phyloP scores from a whole-genome alignment of 2,113 vertebrate genomes.

The Nasalis larvatus region DNA sequence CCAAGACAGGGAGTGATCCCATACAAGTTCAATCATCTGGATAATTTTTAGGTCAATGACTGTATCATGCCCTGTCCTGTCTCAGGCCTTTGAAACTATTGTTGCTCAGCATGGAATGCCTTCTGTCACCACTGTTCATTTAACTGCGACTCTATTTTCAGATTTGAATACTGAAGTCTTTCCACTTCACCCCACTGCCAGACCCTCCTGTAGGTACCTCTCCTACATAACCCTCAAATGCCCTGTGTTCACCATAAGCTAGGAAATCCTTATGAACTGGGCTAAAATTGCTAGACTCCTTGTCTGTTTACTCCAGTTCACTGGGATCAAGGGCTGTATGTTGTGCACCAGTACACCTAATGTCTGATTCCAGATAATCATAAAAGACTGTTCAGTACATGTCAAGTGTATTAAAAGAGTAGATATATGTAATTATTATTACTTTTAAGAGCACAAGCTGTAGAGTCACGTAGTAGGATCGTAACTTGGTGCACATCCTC shows the following conservation, averaged over 20 bases:
- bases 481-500: not conserved
- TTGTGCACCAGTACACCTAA: not conserved
- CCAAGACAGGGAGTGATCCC: not conserved
- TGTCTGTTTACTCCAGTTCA: not conserved
- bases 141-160: not conserved
- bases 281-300: not conserved
- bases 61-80: not conserved
- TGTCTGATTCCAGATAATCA: not conserved
- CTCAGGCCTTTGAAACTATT: not conserved
- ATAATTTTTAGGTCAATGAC: not conserved
- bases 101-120: not conserved
- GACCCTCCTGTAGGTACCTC: not conserved
- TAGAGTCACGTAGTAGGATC: not conserved
- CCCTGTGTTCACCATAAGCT: not conserved
- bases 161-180: not conserved
- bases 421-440: not conserved
- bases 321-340: not conserved
- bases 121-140: not conserved
- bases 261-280: not conserved
- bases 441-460: not conserved
- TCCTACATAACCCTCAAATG: not conserved
- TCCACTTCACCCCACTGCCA: not conserved
- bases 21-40: not conserved
- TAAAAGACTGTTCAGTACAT: not conserved
- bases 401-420: not conserved